phyloP scores from a whole-genome alignment of 2,888 invertebrate genomes.

The Tachina fera region DNA sequence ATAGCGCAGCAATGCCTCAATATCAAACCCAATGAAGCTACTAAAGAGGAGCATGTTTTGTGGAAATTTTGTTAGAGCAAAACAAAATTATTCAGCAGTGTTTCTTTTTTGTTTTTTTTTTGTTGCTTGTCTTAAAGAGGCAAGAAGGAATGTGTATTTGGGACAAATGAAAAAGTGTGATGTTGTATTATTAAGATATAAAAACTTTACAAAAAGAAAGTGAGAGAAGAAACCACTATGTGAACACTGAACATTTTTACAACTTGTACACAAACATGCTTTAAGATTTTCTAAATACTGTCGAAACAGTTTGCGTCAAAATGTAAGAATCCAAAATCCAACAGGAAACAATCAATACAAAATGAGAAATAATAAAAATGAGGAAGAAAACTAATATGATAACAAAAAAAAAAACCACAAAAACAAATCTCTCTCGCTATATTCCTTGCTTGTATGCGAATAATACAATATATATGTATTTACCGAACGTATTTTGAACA shows the following conservation, averaged over 20 bases:
- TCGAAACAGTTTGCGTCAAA: slow-evolving; percentile 54
- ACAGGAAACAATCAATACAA: slow-evolving; percentile 57
- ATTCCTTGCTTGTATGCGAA: slow-evolving; percentile 78
- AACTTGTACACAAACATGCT: slow-evolving; percentile 67
- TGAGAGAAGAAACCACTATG: slow-evolving; percentile 54
- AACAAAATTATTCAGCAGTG: slow-evolving; percentile 73
- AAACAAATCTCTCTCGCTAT: slow-evolving; percentile 74
- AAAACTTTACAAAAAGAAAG: slow-evolving; percentile 48
- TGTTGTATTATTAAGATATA: slow-evolving; percentile 70
- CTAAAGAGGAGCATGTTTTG: slow-evolving; percentile 69
- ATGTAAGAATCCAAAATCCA: slow-evolving; percentile 65
- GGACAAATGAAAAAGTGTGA: slow-evolving; percentile 68
- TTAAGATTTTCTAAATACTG: slow-evolving; percentile 41
- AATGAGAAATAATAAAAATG: slow-evolving; percentile 55
- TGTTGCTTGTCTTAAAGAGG: slow-evolving; percentile 44
- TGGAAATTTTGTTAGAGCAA: slow-evolving; percentile 66
- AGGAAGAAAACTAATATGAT: slow-evolving; percentile 54
- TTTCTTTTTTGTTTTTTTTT: slow-evolving; percentile 54
- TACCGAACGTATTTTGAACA: background rate
- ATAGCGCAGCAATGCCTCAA: slow-evolving; percentile 89
- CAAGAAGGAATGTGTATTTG: slow-evolving; percentile 60
- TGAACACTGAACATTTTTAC: slow-evolving; percentile 65
- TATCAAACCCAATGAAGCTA: slow-evolving; percentile 92
- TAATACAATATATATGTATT: slow-evolving; percentile 72
- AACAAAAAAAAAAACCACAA: slow-evolving; percentile 71